phyloP scores from a whole-genome alignment of 2,113 vertebrate genomes.

The Proteles cristata region DNA sequence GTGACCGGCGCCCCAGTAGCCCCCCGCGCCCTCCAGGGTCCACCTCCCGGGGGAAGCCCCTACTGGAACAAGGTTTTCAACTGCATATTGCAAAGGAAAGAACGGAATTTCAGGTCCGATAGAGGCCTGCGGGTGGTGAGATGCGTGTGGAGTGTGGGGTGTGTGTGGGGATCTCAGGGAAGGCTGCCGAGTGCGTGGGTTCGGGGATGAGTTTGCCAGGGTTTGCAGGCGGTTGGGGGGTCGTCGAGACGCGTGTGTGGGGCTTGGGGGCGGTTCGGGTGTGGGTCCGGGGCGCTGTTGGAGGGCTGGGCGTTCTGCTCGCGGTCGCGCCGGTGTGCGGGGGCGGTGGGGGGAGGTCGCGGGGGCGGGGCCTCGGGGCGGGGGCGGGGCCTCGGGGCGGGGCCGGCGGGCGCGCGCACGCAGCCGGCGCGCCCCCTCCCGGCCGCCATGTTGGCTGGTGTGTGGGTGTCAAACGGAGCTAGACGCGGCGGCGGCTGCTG shows the following conservation, averaged over 20 bases:
- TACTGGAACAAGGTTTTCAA: background rate
- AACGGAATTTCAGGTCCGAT: background rate
- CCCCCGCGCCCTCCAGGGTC: too few species aligned
- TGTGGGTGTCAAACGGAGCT: conserved; percentile 82
- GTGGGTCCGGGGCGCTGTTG: rapidly evolving
- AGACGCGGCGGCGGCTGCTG: conserved; percentile 62
- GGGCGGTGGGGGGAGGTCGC: rapidly evolving
- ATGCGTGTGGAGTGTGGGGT: rapidly evolving
- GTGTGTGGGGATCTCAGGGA: background rate
- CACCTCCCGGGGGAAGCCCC: background rate
- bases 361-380: background rate
- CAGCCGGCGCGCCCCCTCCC: conserved; percentile 75
- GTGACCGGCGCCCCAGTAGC: background rate
- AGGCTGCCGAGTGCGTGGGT: background rate
- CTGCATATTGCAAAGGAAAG: background rate
- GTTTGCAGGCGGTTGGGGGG: background rate
- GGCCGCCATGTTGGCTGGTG: conserved; percentile 86
- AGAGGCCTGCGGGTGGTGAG: background rate
- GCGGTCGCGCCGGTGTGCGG: background rate
- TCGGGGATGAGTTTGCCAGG: background rate
- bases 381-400: conserved; percentile 40
- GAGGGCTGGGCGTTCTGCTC: rapidly evolving
- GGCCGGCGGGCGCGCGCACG: conserved; percentile 70
- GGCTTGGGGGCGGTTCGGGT: background rate
- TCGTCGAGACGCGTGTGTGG: background rate